Evolutionary conservation across 2,888 invertebrate genomes (phyloP).

Genomic region (Acanthoscelides obtectus): DNA sequence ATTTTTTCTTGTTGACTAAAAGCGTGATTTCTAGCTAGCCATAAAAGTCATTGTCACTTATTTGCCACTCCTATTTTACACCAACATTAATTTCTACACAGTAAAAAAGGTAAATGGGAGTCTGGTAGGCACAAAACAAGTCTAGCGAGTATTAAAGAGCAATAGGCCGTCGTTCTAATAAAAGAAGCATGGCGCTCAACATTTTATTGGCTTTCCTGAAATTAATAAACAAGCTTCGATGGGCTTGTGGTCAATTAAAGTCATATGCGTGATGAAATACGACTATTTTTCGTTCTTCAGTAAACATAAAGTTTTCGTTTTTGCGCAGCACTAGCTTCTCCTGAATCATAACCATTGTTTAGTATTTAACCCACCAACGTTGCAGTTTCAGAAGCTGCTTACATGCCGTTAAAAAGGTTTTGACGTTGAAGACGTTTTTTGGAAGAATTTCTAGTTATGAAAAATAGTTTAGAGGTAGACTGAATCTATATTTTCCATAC

Average conservation of each 20-base stretch:
- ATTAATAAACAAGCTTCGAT: conserved; percentile 10
- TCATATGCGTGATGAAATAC: not conserved
- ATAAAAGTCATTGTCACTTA: not conserved
- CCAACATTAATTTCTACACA: not conserved
- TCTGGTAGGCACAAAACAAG: not conserved
- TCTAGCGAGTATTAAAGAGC: not conserved
- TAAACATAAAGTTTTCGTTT: too few species aligned
- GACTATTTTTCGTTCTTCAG: too few species aligned
- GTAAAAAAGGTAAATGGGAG: not conserved
- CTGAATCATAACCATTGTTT: too few species aligned
- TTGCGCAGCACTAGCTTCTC: too few species aligned
- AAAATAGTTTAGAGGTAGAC: too few species aligned
- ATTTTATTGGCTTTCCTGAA: conserved; percentile 12
- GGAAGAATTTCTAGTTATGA: too few species aligned
- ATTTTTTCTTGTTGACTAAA: not conserved
- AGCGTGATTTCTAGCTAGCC: not conserved
- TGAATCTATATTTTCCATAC: too few species aligned
- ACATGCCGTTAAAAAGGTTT: too few species aligned
- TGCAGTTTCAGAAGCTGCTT: too few species aligned
- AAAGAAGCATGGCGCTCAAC: conserved; percentile 4
- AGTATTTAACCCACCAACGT: too few species aligned
- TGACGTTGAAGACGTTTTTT: too few species aligned
- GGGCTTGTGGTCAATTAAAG: not conserved
- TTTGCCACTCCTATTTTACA: not conserved
- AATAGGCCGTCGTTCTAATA: conserved; percentile 1